Evolutionary conservation across 2,797 vertebrate species (phyloP).

Genomic region (Onychomys torridus): DNA sequence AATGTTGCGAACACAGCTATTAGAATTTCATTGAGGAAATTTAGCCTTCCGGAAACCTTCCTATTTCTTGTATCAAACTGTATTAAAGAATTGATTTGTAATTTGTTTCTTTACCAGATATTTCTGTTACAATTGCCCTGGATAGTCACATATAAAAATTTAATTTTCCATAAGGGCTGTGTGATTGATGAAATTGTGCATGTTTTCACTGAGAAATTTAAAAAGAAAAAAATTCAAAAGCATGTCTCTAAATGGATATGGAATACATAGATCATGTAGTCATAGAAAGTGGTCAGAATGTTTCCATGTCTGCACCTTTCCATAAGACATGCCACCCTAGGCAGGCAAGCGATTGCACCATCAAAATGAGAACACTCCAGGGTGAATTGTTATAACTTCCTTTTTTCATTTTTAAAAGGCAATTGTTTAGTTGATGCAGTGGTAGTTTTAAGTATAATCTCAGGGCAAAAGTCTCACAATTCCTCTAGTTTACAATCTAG

Average conservation of each 20-base stretch:
- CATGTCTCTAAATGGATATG: background rate
- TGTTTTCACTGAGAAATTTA: background rate
- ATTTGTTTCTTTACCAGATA: background rate
- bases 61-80: background rate
- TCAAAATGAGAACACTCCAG: background rate
- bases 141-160: background rate
- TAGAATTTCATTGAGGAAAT: conserved; percentile 61
- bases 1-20: conserved; percentile 65
- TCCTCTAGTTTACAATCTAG: conserved; percentile 2
- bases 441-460: background rate
- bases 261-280: background rate
- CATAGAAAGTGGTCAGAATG: background rate
- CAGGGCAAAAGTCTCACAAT: background rate
- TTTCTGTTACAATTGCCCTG: background rate
- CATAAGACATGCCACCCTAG: fast-evolving
- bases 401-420: background rate
- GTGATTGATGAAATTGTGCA: background rate
- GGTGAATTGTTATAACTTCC: background rate
- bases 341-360: background rate
- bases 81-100: background rate
- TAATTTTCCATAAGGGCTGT: background rate
- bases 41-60: background rate
- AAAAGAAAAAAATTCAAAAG: background rate
- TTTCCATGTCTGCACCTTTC: background rate
- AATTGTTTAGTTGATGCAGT: background rate